Evolutionary conservation across 2,113 vertebrate species (phyloP).

Genomic region (Sorex fumeus): DNA sequence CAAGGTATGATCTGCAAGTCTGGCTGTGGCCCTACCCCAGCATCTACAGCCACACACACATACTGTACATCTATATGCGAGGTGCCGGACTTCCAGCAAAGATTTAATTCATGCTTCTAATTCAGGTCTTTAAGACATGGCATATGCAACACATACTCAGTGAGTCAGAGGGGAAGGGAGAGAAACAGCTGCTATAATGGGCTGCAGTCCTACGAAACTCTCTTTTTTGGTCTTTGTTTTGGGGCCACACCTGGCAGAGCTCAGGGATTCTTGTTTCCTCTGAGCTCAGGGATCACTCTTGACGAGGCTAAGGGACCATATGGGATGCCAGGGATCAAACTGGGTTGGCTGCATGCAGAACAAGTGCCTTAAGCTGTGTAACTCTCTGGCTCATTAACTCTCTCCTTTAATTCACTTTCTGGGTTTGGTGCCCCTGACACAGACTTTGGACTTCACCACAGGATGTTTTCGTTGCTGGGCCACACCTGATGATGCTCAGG

Average conservation of each 20-base stretch:
- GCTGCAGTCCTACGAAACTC: no score
- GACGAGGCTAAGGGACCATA: no score
- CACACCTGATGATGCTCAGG: no score
- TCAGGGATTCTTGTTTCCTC: no score
- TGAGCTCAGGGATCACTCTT: no score
- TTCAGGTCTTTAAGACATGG: background rate
- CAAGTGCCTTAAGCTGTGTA: no score
- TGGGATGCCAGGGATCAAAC: no score
- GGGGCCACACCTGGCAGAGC: no score
- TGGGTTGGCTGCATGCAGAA: background rate
- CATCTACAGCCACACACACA: background rate
- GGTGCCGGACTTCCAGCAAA: background rate
- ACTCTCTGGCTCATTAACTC: background rate
- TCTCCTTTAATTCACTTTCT: background rate
- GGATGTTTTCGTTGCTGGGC: no score
- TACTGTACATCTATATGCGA: background rate
- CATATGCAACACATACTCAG: background rate
- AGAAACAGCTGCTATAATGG: no score
- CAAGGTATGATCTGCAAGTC: background rate
- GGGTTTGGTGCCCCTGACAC: no score
- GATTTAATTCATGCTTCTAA: slow-evolving; percentile 1
- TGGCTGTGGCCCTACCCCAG: background rate
- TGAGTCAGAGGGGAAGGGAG: background rate
- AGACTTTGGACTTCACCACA: background rate
- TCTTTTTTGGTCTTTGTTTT: no score